Conservation (phyloP, 37 sponge, comb jelly and placozoan species). For the Ephydatia muelleri region DNA sequence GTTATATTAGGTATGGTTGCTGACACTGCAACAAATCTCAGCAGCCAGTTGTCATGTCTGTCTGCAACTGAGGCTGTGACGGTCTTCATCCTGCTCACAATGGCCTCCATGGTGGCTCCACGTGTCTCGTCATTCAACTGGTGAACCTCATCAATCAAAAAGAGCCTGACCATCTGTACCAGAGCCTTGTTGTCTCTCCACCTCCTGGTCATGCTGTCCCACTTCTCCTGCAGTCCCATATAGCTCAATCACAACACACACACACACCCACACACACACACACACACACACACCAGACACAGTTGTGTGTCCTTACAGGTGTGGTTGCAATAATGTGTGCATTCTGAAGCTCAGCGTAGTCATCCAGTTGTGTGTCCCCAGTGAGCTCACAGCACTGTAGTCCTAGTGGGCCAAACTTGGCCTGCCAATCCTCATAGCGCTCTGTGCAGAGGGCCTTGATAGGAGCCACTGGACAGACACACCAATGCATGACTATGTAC, state of each 20-base stretch:
- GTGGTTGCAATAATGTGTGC: constrained; percentile 96
- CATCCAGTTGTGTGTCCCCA: constrained; percentile 94
- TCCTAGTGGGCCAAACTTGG: constrained; percentile 83
- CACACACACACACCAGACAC: not conserved
- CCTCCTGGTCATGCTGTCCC: constrained; percentile 98
- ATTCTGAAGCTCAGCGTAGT: constrained; percentile 88
- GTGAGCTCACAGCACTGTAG: constrained; percentile 92
- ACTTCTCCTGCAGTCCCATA: constrained; percentile 85
- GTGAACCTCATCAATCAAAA: constrained; percentile 98
- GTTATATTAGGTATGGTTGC: constrained; percentile 96
- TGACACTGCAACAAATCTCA: constrained; percentile 96
- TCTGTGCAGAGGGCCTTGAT: constrained; percentile 97
- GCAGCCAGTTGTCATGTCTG: not conserved
- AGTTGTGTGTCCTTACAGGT: constrained; percentile 56
- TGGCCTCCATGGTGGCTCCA: constrained; percentile 98
- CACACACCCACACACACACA: not conserved
- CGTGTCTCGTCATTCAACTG: constrained; percentile 91
- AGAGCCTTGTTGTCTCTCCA: constrained; percentile 95
- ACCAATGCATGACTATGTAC: not conserved
- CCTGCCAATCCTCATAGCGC: constrained; percentile 85
- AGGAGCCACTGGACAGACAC: constrained; percentile 80
- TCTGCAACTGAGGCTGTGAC: constrained; percentile 65
- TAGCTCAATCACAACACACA: not conserved
- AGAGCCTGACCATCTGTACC: constrained; percentile 83
- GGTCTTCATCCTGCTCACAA: constrained; percentile 99